Percentiles rank a stretch among this genome's conserved stretches.
phyloP scores from a whole-genome alignment of 2,113 vertebrate genomes.

The Labrus mixtus region DNA sequence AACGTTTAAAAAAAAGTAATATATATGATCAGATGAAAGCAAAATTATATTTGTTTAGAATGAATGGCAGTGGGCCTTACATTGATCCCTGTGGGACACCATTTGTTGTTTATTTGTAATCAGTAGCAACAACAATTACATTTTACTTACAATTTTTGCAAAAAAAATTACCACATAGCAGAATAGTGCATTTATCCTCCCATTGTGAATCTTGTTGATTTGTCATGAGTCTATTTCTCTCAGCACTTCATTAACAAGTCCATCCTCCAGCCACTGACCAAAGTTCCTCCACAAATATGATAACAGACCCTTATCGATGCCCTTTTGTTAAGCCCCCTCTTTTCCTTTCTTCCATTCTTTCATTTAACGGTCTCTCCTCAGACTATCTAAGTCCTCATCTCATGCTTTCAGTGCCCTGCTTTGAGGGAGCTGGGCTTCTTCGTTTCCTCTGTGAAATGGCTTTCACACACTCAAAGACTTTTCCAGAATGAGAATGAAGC shows the following conservation, averaged over 20 bases:
- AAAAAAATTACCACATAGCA: too few relatives aligned
- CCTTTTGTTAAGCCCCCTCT: constrained; percentile 1
- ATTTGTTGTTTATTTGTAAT: background rate
- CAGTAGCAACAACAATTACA: background rate
- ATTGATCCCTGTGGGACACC: constrained; percentile 16
- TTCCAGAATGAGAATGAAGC: constrained; percentile 72
- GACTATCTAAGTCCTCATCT: constrained; percentile 38
- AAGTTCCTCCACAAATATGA: constrained; percentile 2
- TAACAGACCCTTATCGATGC: background rate
- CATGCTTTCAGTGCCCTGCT: constrained; percentile 26
- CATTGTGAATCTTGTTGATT: background rate
- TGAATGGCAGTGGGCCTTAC: background rate
- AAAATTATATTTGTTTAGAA: too few relatives aligned
- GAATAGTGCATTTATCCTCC: background rate
- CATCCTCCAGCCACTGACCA: background rate
- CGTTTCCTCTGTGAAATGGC: constrained; percentile 55
- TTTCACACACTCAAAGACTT: constrained; percentile 45
- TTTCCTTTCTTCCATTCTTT: constrained; percentile 15
- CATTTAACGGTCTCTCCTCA: constrained; percentile 23
- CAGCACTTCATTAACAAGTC: constrained; percentile 21
- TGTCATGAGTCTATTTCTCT: constrained; percentile 5
- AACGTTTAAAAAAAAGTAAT: too few relatives aligned
- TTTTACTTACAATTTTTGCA: background rate
- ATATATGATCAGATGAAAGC: too few relatives aligned
- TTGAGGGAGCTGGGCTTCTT: constrained; percentile 46